Percentiles rank a stretch among this genome's conserved stretches.
Conservation (phyloP, 2,797 vertebrate genomes). For the Pseudomugil gertrudae region DNA sequence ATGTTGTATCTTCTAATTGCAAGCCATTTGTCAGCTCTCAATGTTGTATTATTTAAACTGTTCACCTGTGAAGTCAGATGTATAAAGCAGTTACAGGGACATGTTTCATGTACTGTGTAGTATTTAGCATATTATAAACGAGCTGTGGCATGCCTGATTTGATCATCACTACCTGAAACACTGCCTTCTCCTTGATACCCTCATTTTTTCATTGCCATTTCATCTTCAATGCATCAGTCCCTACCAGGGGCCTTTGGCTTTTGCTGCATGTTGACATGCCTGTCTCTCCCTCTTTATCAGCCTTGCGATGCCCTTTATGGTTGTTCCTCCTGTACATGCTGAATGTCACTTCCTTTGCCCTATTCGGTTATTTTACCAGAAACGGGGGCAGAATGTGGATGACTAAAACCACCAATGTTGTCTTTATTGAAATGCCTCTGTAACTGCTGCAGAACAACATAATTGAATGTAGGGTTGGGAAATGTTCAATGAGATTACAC, state of each 20-base stretch:
- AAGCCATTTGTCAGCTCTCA: slow-evolving; percentile 17
- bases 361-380: slow-evolving; percentile 44
- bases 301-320: slow-evolving; percentile 59
- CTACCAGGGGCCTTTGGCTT: slow-evolving; percentile 48
- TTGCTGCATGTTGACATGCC: slow-evolving; percentile 28
- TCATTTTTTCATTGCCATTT: slow-evolving; percentile 21
- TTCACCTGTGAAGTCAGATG: slow-evolving; percentile 23
- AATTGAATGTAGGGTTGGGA: slow-evolving; percentile 1
- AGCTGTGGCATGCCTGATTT: slow-evolving; percentile 22
- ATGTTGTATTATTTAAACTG: slow-evolving; percentile 8
- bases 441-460: slow-evolving; percentile 15
- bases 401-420: slow-evolving; percentile 26
- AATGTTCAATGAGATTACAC: not conserved
- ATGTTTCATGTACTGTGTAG: slow-evolving; percentile 21
- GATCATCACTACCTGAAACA: slow-evolving; percentile 27
- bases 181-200: slow-evolving; percentile 24
- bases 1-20: slow-evolving; percentile 27
- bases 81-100: slow-evolving; percentile 28
- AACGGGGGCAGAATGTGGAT: slow-evolving; percentile 39
- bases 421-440: slow-evolving; percentile 21
- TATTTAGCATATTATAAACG: slow-evolving; percentile 21
- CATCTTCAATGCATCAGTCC: slow-evolving; percentile 13
- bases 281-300: slow-evolving; percentile 67
- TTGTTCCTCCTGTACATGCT: slow-evolving; percentile 46
- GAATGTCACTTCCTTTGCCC: slow-evolving; percentile 62